Conservation (phyloP, 2,888 invertebrate genomes). For the Trissolcus brochymenae region DNA sequence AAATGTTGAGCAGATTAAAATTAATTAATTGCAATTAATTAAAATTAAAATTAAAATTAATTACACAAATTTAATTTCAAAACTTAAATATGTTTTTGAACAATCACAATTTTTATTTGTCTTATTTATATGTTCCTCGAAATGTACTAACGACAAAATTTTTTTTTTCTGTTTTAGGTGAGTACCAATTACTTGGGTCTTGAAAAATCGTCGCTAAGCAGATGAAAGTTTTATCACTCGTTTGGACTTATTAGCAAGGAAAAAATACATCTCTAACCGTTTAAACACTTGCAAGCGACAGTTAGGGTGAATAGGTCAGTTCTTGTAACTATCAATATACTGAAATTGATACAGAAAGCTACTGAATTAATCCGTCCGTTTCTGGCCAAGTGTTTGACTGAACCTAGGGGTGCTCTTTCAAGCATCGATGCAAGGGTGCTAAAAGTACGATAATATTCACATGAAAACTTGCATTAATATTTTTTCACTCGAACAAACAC, state of each 20-base stretch:
- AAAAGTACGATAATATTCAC: constrained; percentile 45
- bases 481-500: too few species aligned
- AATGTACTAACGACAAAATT: background rate
- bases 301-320: constrained; percentile 58
- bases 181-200: constrained; percentile 3
- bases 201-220: background rate
- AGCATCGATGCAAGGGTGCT: constrained; percentile 47
- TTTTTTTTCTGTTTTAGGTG: constrained; percentile 26
- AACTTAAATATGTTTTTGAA: too few species aligned
- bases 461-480: constrained; percentile 14
- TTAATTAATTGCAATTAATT: too few species aligned
- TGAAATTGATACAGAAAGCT: constrained; percentile 56
- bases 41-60: too few species aligned
- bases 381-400: constrained; percentile 52
- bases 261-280: constrained; percentile 34
- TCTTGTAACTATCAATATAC: constrained; percentile 54
- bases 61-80: too few species aligned
- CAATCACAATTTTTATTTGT: background rate
- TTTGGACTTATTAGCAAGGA: constrained; percentile 15
- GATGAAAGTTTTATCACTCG: background rate
- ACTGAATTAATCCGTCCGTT: constrained; percentile 58
- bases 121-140: background rate
- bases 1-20: too few species aligned
- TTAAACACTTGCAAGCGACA: constrained; percentile 44
- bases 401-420: constrained; percentile 47